These are phyloP conservation scores for Gonioctena quinquepunctata DNA, from an alignment of 1,140 invertebrate species.

Conservation along the genomic window DNA sequence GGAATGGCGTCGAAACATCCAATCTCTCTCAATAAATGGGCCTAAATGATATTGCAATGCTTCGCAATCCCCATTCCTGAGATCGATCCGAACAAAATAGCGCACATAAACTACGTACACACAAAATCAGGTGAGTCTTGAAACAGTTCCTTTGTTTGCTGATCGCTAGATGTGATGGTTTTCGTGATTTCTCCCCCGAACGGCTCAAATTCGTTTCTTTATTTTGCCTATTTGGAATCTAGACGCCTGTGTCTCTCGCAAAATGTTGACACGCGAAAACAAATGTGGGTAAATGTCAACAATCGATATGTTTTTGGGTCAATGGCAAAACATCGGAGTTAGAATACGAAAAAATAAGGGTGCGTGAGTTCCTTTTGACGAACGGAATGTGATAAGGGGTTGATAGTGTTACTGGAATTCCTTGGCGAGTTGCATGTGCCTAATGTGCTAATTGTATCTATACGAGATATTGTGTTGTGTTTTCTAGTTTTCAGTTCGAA, in stretches of 20 bases:
- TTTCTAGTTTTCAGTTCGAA: no score
- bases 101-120: slow-evolving; percentile 7
- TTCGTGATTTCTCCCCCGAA: no score
- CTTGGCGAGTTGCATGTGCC: not conserved
- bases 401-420: not conserved
- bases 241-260: no score
- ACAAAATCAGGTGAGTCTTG: slow-evolving; percentile 20
- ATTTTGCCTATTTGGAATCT: no score
- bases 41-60: slow-evolving; percentile 4
- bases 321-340: not conserved
- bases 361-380: not conserved
- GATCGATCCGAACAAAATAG: not conserved
- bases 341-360: not conserved
- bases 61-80: not conserved
- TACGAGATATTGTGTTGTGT: no score
- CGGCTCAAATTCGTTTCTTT: no score
- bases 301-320: slow-evolving; percentile 21
- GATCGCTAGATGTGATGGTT: no score
- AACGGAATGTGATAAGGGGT: not conserved
- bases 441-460: no score
- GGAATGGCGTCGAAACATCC: slow-evolving; percentile 6
- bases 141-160: no score
- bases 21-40: not conserved
- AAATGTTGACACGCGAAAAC: no score
- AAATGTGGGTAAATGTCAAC: no score